Conservation (phyloP, 2,797 vertebrate genomes). For the Hippopotamyrus pictus region DNA sequence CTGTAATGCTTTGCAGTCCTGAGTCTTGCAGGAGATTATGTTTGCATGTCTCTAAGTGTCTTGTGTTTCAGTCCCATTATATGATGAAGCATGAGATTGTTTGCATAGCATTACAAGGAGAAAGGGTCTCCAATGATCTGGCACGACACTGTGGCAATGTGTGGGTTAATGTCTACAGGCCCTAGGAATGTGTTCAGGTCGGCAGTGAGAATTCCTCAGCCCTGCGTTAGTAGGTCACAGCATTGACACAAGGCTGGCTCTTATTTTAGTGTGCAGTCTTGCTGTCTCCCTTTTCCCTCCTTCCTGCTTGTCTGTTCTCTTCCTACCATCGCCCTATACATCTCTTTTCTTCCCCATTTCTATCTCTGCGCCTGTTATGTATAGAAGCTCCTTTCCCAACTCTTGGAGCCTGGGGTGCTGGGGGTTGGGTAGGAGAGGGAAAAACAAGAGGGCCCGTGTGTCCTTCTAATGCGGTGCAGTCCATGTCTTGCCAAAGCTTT, state of each 20-base stretch:
- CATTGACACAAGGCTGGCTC: slow-evolving; percentile 42
- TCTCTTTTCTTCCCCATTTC: not conserved
- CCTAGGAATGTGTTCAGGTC: slow-evolving; percentile 66
- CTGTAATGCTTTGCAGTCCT: not conserved
- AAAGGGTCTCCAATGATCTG: not conserved
- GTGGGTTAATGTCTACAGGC: slow-evolving; percentile 67
- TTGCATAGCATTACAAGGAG: not conserved
- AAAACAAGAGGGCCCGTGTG: slow-evolving; percentile 2
- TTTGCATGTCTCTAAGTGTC: not conserved
- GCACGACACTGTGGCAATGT: slow-evolving; percentile 41
- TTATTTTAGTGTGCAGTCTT: slow-evolving; percentile 44
- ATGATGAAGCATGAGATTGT: not conserved
- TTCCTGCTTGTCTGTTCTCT: slow-evolving; percentile 20
- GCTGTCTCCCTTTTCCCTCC: not conserved
- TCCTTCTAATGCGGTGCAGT: slow-evolving; percentile 35
- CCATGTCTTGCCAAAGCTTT: slow-evolving; percentile 33
- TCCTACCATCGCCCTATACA: slow-evolving; percentile 21
- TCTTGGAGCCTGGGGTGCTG: slow-evolving; percentile 41
- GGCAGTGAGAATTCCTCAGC: slow-evolving; percentile 66
- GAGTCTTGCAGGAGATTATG: not conserved
- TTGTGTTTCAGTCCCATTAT: not conserved
- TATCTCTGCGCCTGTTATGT: slow-evolving; percentile 21
- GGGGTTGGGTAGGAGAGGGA: slow-evolving; percentile 48
- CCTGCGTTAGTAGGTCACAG: slow-evolving; percentile 64
- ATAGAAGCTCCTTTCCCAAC: slow-evolving; percentile 22